These are phyloP conservation scores for Ictidomys tridecemlineatus DNA, from an alignment of 2,113 vertebrate species.

Conservation along the genomic window DNA sequence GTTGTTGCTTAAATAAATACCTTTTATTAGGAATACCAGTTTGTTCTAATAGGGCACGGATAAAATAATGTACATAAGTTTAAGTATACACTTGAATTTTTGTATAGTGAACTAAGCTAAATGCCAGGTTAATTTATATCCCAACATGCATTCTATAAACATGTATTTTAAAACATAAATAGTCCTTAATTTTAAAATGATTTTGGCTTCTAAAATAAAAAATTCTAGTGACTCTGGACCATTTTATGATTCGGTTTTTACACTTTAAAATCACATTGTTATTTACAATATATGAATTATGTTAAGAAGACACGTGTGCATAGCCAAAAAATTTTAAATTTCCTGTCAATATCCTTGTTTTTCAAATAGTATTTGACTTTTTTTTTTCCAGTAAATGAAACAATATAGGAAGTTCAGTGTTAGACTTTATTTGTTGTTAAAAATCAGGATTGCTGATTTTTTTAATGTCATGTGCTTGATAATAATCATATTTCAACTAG, in stretches of 20 bases:
- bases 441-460: slow-evolving; percentile 46
- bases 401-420: not conserved
- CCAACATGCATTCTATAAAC: not conserved
- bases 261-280: slow-evolving; percentile 49
- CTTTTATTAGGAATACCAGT: not conserved
- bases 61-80: not conserved
- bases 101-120: slow-evolving; percentile 3
- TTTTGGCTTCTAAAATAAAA: not conserved
- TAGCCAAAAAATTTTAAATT: slow-evolving; percentile 21
- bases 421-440: slow-evolving; percentile 45
- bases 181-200: slow-evolving; percentile 48
- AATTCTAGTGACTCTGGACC: not conserved
- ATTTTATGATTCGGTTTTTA: slow-evolving; percentile 39
- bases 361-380: slow-evolving; percentile 24
- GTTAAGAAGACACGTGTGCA: not conserved
- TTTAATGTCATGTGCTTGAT: not conserved
- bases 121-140: slow-evolving; percentile 9
- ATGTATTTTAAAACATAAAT: slow-evolving; percentile 11
- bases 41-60: not conserved
- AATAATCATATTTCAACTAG: not conserved
- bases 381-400: slow-evolving; percentile 10
- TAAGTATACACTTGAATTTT: not conserved
- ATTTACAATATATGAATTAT: slow-evolving; percentile 4
- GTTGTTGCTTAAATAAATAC: slow-evolving; percentile 38
- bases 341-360: not conserved